A percentile compares a stretch with the other conserved stretches of the same genome.
These are phyloP conservation scores for Euzophera pinguis DNA, from an alignment of 2,888 invertebrate species.

Conservation along the genomic window DNA sequence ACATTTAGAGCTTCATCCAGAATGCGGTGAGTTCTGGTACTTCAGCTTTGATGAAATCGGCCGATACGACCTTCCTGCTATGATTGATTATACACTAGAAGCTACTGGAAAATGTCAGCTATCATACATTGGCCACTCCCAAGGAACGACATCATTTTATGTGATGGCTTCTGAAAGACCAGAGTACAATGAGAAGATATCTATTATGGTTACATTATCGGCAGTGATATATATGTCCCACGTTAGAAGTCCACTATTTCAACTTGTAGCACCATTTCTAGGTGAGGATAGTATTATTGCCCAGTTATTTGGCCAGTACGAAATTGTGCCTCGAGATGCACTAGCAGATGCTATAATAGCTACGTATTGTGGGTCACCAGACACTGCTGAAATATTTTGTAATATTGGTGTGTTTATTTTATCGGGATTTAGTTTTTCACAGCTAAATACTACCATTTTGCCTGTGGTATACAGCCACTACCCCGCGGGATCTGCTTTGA, in stretches of 20 bases:
- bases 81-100: conserved; percentile 82
- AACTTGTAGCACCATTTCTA: background rate
- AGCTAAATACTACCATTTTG: conserved; percentile 24
- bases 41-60: conserved; percentile 89
- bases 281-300: background rate
- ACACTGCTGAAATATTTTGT: background rate
- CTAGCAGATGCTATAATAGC: background rate
- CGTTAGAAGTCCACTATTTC: conserved; percentile 39
- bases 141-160: conserved; percentile 82
- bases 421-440: conserved; percentile 30
- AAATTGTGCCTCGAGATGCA: background rate
- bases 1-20: conserved; percentile 55
- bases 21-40: conserved; percentile 70
- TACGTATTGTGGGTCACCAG: background rate
- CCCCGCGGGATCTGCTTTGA: conserved; percentile 60
- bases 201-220: conserved; percentile 78
- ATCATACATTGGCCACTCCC: conserved; percentile 87
- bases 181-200: conserved; percentile 81
- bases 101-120: conserved; percentile 75
- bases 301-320: background rate
- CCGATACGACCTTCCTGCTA: conserved; percentile 83
- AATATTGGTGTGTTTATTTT: background rate
- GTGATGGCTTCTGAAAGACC: conserved; percentile 80
- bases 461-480: conserved; percentile 26
- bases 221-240: conserved; percentile 79